These are phyloP conservation scores for Eptesicus fuscus DNA, from an alignment of 2,113 vertebrate species.

Conservation along the genomic window DNA sequence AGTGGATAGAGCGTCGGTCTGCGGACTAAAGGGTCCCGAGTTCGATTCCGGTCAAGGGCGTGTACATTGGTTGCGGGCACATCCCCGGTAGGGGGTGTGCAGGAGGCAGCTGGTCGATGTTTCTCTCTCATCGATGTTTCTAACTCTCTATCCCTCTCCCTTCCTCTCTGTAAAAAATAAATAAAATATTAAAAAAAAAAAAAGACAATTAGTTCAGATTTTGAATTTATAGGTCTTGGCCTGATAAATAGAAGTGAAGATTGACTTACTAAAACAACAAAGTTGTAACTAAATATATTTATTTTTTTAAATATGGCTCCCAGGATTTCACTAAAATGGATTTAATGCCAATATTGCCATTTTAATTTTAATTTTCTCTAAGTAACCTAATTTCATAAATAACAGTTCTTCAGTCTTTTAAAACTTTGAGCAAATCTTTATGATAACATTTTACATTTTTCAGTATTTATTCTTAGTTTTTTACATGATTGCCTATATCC, in stretches of 20 bases:
- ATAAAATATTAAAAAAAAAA: too few species aligned
- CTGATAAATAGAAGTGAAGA: neutral
- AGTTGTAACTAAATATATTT: neutral
- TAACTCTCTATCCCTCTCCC: too few species aligned
- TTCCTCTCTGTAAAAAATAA: too few species aligned
- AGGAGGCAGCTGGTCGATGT: too few species aligned
- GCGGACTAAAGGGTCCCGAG: too few species aligned
- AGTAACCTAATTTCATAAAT: neutral
- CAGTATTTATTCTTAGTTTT: neutral
- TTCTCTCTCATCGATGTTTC: too few species aligned
- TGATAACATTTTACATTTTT: constrained; percentile 3
- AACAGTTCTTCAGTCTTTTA: neutral
- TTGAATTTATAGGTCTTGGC: neutral
- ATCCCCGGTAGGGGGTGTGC: too few species aligned
- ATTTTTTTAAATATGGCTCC: neutral
- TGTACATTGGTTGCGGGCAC: too few species aligned
- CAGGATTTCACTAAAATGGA: neutral
- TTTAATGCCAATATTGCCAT: neutral
- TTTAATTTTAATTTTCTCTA: neutral
- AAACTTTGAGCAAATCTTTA: neutral
- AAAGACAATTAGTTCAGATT: neutral
- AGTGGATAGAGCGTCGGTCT: too few species aligned
- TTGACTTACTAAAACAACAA: neutral
- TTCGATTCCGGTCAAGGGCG: too few species aligned
- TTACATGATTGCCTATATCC: neutral